Percentiles rank a stretch among this genome's conserved stretches.
phyloP scores from a whole-genome alignment of 2,888 invertebrate species.

The Drosophila atripex region DNA sequence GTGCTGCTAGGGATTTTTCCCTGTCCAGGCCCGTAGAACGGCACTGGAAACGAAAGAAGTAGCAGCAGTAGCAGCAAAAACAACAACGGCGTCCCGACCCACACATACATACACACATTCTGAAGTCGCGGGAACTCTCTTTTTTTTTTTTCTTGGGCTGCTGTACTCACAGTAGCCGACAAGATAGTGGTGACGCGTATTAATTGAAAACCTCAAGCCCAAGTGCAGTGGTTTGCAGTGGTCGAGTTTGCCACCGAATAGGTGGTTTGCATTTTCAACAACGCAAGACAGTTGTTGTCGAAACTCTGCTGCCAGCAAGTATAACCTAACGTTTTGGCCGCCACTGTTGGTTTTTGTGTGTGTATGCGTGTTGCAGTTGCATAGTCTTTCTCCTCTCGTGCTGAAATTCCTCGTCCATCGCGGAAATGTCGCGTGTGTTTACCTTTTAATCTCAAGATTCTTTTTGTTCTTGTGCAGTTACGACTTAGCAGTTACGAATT shows the following conservation, averaged over 20 bases:
- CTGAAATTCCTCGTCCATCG: conserved; percentile 40
- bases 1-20: background rate
- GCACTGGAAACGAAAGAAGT: conserved; percentile 22
- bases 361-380: conserved; percentile 41
- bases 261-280: background rate
- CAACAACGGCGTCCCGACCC: conserved; percentile 38
- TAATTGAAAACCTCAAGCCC: background rate
- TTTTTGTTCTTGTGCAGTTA: conserved; percentile 34
- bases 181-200: background rate
- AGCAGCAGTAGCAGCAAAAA: conserved; percentile 16
- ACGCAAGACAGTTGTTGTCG: background rate
- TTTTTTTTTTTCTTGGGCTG: conserved; percentile 31
- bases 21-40: conserved; percentile 12
- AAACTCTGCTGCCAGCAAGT: background rate
- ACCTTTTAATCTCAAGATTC: conserved; percentile 19
- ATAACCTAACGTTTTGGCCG: conserved; percentile 6
- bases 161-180: background rate
- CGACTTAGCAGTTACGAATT: conserved; percentile 12
- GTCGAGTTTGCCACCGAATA: background rate
- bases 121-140: conserved; percentile 34
- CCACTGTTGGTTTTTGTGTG: conserved; percentile 2
- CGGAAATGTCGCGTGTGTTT: conserved; percentile 32
- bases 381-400: conserved; percentile 24
- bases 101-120: conserved; percentile 20
- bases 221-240: background rate